phyloP scores from a whole-genome alignment of 2,797 vertebrate genomes.

The Furcifer pardalis region DNA sequence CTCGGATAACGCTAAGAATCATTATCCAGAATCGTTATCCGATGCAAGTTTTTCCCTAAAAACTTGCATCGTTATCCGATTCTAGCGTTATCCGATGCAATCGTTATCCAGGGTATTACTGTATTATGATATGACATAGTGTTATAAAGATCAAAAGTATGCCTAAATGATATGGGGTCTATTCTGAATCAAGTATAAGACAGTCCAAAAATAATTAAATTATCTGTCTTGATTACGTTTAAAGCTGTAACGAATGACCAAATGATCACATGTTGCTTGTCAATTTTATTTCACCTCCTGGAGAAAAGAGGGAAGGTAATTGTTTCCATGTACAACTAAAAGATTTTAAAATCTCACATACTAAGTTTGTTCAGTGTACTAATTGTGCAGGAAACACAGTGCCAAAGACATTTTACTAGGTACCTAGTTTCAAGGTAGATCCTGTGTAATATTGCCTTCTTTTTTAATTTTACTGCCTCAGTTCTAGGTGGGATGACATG shows the following conservation, averaged over 20 bases:
- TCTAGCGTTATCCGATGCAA: no score
- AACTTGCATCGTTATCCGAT: no score
- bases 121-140: neutral
- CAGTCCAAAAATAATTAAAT: neutral
- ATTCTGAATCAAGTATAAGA: neutral
- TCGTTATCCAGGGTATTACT: no score
- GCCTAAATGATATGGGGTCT: no score
- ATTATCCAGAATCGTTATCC: no score
- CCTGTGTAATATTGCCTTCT: neutral
- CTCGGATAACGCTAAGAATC: no score
- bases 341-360: neutral
- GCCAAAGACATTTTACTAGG: neutral
- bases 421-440: neutral
- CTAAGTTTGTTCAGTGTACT: neutral
- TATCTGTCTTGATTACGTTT: neutral
- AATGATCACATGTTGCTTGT: constrained; percentile 4
- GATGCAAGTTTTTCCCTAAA: no score
- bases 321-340: neutral
- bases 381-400: neutral
- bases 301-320: neutral
- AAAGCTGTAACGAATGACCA: neutral
- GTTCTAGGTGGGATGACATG: neutral
- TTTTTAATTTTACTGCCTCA: neutral
- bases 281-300: neutral
- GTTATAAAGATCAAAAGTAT: neutral